Evolutionary conservation across 2,113 vertebrate genomes (phyloP).

Genomic region (Sapajus apella): DNA sequence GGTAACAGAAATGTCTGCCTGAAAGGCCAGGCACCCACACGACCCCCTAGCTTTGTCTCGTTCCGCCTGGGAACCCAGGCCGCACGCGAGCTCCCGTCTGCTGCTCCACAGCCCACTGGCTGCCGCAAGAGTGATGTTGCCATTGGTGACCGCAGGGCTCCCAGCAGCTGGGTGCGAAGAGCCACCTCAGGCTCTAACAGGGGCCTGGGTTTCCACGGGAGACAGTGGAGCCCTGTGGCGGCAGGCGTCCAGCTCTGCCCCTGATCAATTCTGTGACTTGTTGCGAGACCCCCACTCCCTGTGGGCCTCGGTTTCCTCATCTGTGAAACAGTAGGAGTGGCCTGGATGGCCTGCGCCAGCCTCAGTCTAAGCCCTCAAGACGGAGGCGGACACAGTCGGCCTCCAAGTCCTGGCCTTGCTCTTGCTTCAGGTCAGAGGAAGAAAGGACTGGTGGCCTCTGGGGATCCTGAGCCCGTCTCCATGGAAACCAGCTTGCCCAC

Average conservation of each 20-base stretch:
- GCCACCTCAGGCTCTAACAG: not conserved
- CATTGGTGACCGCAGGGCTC: slow-evolving; percentile 36
- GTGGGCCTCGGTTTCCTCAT: not conserved
- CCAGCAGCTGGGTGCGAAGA: not conserved
- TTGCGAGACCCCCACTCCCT: not conserved
- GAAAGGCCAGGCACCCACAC: not conserved
- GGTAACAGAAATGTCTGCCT: not conserved
- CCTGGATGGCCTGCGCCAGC: accelerated
- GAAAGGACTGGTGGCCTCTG: not conserved
- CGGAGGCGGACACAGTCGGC: not conserved
- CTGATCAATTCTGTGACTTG: not conserved
- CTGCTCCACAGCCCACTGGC: not conserved
- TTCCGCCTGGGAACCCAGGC: not conserved
- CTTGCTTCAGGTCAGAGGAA: not conserved
- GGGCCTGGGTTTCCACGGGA: not conserved
- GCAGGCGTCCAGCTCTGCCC: not conserved
- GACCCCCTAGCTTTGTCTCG: accelerated
- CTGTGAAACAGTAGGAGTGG: not conserved
- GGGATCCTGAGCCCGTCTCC: not conserved
- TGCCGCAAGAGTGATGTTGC: not conserved
- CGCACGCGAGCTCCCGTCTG: accelerated
- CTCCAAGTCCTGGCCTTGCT: not conserved
- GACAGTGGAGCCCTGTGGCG: accelerated
- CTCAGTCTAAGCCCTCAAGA: not conserved
- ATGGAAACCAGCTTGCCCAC: not conserved